Evolutionary conservation across 2,888 invertebrate species (phyloP).

Genomic region (Cephonodes hylas): DNA sequence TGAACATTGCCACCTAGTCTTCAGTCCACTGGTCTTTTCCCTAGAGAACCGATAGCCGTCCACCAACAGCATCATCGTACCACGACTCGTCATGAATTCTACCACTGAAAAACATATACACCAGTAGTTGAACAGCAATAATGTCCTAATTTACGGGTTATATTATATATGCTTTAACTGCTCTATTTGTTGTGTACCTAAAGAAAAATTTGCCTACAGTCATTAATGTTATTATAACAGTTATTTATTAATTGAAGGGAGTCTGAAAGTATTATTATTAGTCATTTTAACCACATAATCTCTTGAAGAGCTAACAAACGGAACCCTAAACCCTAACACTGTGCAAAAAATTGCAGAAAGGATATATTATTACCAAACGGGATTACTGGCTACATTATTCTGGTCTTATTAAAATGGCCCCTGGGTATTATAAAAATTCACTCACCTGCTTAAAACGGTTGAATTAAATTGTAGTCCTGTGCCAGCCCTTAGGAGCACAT

Average conservation of each 20-base stretch:
- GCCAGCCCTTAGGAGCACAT: neutral
- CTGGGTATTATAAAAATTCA: neutral
- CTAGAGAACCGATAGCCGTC: conserved; percentile 37
- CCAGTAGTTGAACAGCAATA: neutral
- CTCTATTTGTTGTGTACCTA: too few species aligned
- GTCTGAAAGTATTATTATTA: neutral
- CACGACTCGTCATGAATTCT: conserved; percentile 28
- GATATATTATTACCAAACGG: neutral
- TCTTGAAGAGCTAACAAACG: neutral
- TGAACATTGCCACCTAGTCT: conserved; percentile 41
- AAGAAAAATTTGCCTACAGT: too few species aligned
- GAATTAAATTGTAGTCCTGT: neutral
- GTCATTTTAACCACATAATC: neutral
- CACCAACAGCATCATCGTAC: conserved; percentile 32
- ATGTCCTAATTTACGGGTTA: neutral
- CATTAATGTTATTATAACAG: too few species aligned
- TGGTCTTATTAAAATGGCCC: neutral
- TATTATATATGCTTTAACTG: neutral
- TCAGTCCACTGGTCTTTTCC: conserved; percentile 26
- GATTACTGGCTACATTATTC: neutral
- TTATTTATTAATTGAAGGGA: too few species aligned
- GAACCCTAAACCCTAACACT: neutral
- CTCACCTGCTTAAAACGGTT: neutral
- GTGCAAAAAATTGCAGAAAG: neutral
- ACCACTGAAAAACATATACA: conserved; percentile 27